Evolutionary conservation across 2,888 invertebrate genomes (phyloP).

Genomic region (Parapristionchus giblindavisi): DNA sequence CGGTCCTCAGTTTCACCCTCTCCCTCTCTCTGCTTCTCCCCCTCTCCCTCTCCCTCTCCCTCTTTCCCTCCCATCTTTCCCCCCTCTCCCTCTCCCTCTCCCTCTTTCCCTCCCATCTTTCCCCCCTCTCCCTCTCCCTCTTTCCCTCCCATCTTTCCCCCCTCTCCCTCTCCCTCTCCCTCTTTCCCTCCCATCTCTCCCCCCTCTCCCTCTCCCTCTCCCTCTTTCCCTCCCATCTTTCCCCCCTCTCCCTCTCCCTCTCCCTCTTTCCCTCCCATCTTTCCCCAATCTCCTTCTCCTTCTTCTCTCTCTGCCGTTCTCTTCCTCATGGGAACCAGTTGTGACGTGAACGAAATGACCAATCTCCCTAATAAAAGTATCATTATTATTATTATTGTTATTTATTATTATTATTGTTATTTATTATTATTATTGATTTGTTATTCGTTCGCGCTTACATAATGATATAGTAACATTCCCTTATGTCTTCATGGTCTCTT

Average conservation of each 20-base stretch:
- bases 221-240: conserved; percentile 2
- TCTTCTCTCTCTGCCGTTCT: background rate
- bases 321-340: no score
- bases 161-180: background rate
- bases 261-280: no score
- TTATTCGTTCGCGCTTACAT: no score
- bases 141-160: background rate
- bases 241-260: background rate
- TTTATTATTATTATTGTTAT: no score
- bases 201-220: conserved; percentile 5
- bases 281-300: background rate
- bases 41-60: background rate
- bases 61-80: conserved; percentile 4
- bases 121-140: background rate
- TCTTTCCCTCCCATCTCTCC: conserved; percentile 1
- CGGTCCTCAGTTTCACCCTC: background rate
- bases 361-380: no score
- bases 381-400: no score
- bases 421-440: no score
- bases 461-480: no score
- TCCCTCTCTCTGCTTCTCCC: background rate
- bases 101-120: background rate
- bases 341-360: no score
- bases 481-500: no score
- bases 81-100: background rate